These are phyloP conservation scores for Conus canariensis DNA, from an alignment of 2,888 invertebrate genomes.

Conservation along the genomic window DNA sequence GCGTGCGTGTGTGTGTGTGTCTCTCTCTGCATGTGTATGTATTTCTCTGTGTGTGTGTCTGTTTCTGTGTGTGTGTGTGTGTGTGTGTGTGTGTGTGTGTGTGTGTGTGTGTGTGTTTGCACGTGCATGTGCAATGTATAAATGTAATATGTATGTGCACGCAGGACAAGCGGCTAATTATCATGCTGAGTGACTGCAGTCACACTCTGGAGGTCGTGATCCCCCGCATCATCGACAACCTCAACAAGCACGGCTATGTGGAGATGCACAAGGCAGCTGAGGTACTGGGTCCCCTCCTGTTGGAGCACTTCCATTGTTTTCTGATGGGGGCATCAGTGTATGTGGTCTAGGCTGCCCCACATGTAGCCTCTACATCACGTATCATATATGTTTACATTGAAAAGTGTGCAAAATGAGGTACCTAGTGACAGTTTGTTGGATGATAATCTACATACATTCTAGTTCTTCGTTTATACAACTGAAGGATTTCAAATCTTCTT, in stretches of 20 bases:
- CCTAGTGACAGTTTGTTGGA: too few relatives aligned
- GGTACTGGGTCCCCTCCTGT: slow-evolving; percentile 68
- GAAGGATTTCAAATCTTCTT: too few relatives aligned
- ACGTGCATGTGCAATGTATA: background rate
- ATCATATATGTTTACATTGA: too few relatives aligned
- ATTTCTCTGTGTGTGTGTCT: background rate
- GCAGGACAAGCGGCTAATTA: slow-evolving; percentile 83
- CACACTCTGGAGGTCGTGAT: slow-evolving; percentile 89
- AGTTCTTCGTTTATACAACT: too few relatives aligned
- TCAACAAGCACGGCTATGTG: slow-evolving; percentile 84
- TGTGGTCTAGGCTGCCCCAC: background rate
- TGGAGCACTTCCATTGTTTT: too few relatives aligned
- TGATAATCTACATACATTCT: too few relatives aligned
- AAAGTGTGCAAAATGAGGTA: too few relatives aligned
- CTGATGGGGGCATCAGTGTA: background rate
- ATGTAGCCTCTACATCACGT: too few relatives aligned
- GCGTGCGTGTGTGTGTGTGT: background rate
- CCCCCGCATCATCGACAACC: slow-evolving; percentile 85
- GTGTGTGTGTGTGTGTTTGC: background rate
- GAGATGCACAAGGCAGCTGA: slow-evolving; percentile 86
- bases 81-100: background rate
- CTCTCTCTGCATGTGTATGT: background rate
- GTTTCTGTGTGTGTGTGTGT: background rate
- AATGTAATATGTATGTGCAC: background rate
- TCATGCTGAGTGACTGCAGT: slow-evolving; percentile 92